Percentiles rank a stretch among this genome's conserved stretches.
Evolutionary conservation across 2,797 vertebrate species (phyloP).

Genomic region (Fundulus diaphanus): DNA sequence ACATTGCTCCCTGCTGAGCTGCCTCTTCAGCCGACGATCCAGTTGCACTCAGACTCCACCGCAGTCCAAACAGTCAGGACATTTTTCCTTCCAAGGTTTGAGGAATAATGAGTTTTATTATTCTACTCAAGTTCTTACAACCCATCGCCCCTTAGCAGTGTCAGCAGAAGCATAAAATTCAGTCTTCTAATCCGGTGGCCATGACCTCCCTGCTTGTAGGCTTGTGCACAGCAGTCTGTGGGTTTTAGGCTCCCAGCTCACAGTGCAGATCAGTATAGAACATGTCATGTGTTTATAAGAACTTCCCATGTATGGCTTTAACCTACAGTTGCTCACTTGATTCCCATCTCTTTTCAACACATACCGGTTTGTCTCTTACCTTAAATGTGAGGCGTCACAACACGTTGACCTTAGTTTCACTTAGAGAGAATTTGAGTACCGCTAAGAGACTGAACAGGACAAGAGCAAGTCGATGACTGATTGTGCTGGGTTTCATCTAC

Average conservation of each 20-base stretch:
- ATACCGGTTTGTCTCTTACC: not conserved
- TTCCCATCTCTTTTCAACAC: not conserved
- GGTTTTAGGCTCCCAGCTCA: slow-evolving; percentile 3
- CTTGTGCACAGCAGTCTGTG: slow-evolving; percentile 14
- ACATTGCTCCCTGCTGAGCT: slow-evolving; percentile 35
- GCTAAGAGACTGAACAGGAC: no score
- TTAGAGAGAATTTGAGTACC: not conserved
- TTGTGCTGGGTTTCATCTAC: not conserved
- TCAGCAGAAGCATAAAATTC: slow-evolving; percentile 39
- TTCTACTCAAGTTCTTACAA: slow-evolving; percentile 43
- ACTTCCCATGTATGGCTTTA: slow-evolving; percentile 22
- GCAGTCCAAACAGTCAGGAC: slow-evolving; percentile 35
- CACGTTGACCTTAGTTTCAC: not conserved
- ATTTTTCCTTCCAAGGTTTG: slow-evolving; percentile 39
- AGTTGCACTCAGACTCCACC: slow-evolving; percentile 59
- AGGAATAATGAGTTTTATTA: slow-evolving; percentile 50
- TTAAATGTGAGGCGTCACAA: not conserved
- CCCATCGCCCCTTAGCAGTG: slow-evolving; percentile 11
- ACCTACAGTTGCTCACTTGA: slow-evolving; percentile 41
- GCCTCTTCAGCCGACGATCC: slow-evolving; percentile 55
- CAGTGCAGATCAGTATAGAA: slow-evolving; percentile 19
- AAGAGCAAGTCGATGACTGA: no score
- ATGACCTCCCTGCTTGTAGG: slow-evolving; percentile 31
- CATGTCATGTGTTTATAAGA: slow-evolving; percentile 9
- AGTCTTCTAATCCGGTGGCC: slow-evolving; percentile 35